phyloP scores from a whole-genome alignment of 2,888 invertebrate species.

The Vesta saturnalis region DNA sequence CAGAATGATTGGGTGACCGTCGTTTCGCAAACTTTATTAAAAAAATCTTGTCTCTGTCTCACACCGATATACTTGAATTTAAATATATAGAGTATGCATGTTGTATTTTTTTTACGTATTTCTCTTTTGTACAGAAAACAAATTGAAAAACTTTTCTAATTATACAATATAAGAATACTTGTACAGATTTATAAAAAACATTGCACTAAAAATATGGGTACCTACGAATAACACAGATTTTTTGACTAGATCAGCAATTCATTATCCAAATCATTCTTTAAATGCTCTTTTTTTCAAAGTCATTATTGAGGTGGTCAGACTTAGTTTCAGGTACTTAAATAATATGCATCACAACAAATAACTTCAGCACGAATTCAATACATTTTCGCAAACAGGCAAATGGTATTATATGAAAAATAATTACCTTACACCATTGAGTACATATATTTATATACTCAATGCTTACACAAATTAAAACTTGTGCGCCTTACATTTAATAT shows the following conservation, averaged over 20 bases:
- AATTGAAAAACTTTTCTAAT: conserved; percentile 30
- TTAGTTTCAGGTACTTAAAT: background rate
- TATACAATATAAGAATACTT: conserved; percentile 37
- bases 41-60: conserved; percentile 34
- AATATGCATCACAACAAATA: background rate
- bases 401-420: too few species aligned
- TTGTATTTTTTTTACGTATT: conserved; percentile 32
- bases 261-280: conserved; percentile 29
- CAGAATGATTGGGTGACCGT: conserved; percentile 51
- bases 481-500: too few species aligned
- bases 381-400: too few species aligned
- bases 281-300: conserved; percentile 32
- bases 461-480: too few species aligned
- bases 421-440: too few species aligned
- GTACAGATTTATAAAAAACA: conserved; percentile 51
- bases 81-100: conserved; percentile 57
- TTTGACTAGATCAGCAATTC: conserved; percentile 46
- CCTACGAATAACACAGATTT: conserved; percentile 49
- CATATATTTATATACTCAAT: too few species aligned
- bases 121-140: conserved; percentile 18
- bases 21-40: conserved; percentile 47
- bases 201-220: conserved; percentile 43
- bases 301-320: background rate
- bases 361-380: too few species aligned
- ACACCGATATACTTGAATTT: conserved; percentile 30